Evolutionary conservation across 2,888 invertebrate genomes (phyloP), one percentile per base, ranked within the genome.

Genomic region (Blera fallax): DNA sequence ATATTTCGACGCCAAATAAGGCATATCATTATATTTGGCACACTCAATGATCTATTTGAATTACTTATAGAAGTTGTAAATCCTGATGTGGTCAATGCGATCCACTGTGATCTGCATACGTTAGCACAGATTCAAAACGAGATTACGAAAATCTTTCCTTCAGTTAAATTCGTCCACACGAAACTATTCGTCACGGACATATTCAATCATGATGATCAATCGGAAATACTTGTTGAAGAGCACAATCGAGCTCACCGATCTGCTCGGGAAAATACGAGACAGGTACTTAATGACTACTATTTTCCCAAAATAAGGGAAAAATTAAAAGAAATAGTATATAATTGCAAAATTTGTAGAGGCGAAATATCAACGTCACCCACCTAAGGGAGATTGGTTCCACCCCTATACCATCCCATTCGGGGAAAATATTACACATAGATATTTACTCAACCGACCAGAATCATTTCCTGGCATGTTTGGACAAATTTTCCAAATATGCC

Each of bases 401-500:
- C n/a, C n/a, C n/a, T n/a, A n/a, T n/a, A n/a, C n/a, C n/a, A n/a
- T n/a, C n/a, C n/a, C n/a, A n/a, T n/a, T n/a, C n/a, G n/a, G n/a
- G n/a, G n/a, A n/a, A n/a, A n/a, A n/a, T n/a, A n/a, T n/a, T n/a
- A n/a, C n/a, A n/a, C n/a, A n/a, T n/a, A n/a, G n/a, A n/a, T n/a
- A n/a, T n/a, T n/a, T n/a, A n/a, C n/a, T n/a, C n/a, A n/a, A n/a
- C n/a, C n/a, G n/a, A n/a, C n/a, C n/a, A n/a, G n/a, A n/a, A n/a
- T n/a, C n/a, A n/a, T n/a, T n/a, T n/a, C n/a, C n/a, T n/a, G n/a
- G n/a, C n/a, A n/a, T n/a, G n/a, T n/a, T n/a, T n/a, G 11, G 60
- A 60, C 24, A 62, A 34, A 37, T 60, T 62, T n/a, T 73, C 73
- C 10, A 73, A 73, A 50, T 58, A 45, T 16, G 29, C 48, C 14